phyloP scores from a whole-genome alignment of 1,140 invertebrate genomes.

The Solen grandis region DNA sequence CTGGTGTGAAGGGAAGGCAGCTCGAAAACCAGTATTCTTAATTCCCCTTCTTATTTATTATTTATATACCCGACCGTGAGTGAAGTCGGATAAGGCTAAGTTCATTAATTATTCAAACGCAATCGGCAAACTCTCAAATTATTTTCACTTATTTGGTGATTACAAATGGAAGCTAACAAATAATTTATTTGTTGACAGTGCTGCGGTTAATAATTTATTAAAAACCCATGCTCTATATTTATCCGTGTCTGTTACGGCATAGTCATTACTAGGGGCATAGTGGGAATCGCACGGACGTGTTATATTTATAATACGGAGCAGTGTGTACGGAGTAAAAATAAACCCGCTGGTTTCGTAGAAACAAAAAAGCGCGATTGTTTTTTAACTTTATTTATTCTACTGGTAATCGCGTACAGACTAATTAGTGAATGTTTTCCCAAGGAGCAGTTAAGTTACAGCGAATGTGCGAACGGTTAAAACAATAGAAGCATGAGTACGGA shows the following conservation, averaged over 20 bases:
- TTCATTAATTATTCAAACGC: conserved; percentile 51
- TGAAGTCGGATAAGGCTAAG: conserved; percentile 25
- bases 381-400: too few species aligned
- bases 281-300: background rate
- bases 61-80: conserved; percentile 39
- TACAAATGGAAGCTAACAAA: conserved; percentile 56
- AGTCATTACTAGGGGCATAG: background rate
- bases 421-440: too few species aligned
- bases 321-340: background rate
- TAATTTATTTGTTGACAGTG: conserved; percentile 57
- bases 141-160: conserved; percentile 59
- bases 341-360: background rate
- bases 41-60: conserved; percentile 51
- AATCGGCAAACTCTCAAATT: conserved; percentile 55
- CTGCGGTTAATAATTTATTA: conserved; percentile 53
- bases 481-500: conserved; percentile 21
- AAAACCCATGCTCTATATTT: conserved; percentile 36
- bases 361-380: too few species aligned
- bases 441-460: too few species aligned
- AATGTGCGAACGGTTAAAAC: background rate
- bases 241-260: conserved; percentile 7
- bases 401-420: too few species aligned
- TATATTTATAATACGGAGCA: background rate
- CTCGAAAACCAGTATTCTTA: conserved; percentile 16
- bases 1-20: too few species aligned